phyloP scores from a whole-genome alignment of 2,888 invertebrate species.

The Nomada ruficornis region DNA sequence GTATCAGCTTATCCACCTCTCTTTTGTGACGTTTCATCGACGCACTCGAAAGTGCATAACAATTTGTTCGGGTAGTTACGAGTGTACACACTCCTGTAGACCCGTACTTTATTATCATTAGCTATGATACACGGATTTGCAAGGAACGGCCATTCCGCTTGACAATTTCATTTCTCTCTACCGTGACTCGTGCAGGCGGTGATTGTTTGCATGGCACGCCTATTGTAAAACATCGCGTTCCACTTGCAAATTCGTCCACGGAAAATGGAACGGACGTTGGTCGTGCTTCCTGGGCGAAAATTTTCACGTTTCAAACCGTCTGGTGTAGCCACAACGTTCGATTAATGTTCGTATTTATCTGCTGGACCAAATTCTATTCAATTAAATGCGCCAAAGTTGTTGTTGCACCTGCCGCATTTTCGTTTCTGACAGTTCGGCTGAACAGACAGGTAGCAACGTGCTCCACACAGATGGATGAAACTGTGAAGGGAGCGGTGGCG shows the following conservation, averaged over 20 bases:
- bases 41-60: slow-evolving; percentile 32
- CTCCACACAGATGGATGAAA: slow-evolving; percentile 20
- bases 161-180: slow-evolving; percentile 26
- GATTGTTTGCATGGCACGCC: slow-evolving; percentile 29
- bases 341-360: not conserved
- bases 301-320: too few relatives aligned
- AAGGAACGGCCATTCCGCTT: slow-evolving; percentile 29
- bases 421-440: too few relatives aligned
- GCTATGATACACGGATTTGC: slow-evolving; percentile 6
- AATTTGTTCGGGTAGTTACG: slow-evolving; percentile 25
- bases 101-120: slow-evolving; percentile 26
- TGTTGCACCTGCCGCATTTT: not conserved
- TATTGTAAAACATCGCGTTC: slow-evolving; percentile 12
- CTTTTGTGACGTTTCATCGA: slow-evolving; percentile 70
- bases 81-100: not conserved
- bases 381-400: too few relatives aligned
- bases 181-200: not conserved
- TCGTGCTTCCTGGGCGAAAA: not conserved
- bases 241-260: not conserved
- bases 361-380: not conserved
- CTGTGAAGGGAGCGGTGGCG: not conserved
- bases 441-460: not conserved
- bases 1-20: slow-evolving; percentile 70
- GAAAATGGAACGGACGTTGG: slow-evolving; percentile 1
- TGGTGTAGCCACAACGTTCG: too few relatives aligned